Evolutionary conservation across 1,140 invertebrate species (phyloP), one percentile per base, ranked within the genome.

Genomic region (Harpegnathos saltator): DNA sequence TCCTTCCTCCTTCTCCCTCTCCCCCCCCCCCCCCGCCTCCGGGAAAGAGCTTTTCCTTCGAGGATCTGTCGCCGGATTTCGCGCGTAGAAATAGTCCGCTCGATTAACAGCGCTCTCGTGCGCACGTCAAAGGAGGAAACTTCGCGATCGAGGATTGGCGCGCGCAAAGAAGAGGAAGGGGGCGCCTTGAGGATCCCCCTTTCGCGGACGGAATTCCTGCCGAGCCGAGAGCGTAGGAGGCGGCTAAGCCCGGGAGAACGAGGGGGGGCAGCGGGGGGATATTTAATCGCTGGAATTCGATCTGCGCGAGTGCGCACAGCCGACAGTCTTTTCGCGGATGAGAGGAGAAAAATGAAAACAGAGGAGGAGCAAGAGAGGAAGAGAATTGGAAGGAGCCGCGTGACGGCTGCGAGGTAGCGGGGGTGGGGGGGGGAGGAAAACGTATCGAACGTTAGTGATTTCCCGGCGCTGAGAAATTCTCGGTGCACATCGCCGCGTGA

Each of bases 241-340:
- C n/a, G n/a, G n/a, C n/a, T n/a, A n/a, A n/a, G n/a, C n/a, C n/a
- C n/a, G n/a, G n/a, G n/a, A n/a, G n/a, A n/a, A n/a, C n/a, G n/a
- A n/a, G n/a, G n/a, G n/a, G n/a, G n/a, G n/a, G n/a, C n/a, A n/a
- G n/a, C n/a, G 15, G 29, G 56, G 44, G 38, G 63, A 69, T 69
- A 54, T 77, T 77, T 77, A 59, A 80, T 80, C 22, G 12, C 22
- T 69, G 52, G 33, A 71, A 71, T 80, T 80, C 65, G 33, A 50
- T 5, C 38, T 9, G 56, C 56, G 33, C 48, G 62, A 22, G 52
- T 65, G 62, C 66, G 44, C 48, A 52, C 38, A 44, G 4, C 52
- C 73, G 63, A 26, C 73, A 26, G 22, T 58, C 22, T 71, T 80
- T 24, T 71, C n/a, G n/a, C 65, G 14, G 66, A 59, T 22, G 3